Base-by-base conservation (phyloP, 2,888 invertebrate species). In the Drosophila ochracea region DNA sequence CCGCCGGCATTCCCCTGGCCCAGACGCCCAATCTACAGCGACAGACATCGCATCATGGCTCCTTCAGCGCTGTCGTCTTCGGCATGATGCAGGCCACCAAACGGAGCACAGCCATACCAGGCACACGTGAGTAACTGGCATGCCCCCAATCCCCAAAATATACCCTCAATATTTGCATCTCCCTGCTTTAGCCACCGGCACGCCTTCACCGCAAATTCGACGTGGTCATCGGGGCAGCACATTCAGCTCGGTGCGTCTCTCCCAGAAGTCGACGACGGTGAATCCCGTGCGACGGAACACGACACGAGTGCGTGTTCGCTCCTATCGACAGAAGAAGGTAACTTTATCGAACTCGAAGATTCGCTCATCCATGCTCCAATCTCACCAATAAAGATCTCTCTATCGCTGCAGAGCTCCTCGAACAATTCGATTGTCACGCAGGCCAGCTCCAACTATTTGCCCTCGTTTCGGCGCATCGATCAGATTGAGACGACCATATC, bases 31-130 rank as follows among this genome's bases (percentile, higher is more conserved):
- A 94, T 77, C 94, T 96, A 80, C 94, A 95, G 75, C 94, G 96
- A 54, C 95, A 96, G 89, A 95, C 96, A 4, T 96, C 96, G 80
- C 96, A 96, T 81, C 95, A 96, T 84, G 95, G 96, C 92, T 96
- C 96, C 88, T 95, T 98, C 80, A 97, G 97, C 19, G 97, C 97
- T 13, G 97, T 98, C 60, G 97, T 98, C 16, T 97, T 97, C 92
- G 97, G 96, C 68, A 97, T 98, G 95, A 96, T 98, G 80, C 97
- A 97, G 93, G 97, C 97, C 50, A 92, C 93, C 49, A 93, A 93
- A 54, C 92, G 93, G 19, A 92, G 93, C 78, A 92, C 91, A 49
- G 92, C 90, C 31, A 92, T 93, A 30, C 89, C 92, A 16, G 91
- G 91, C 70, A 93, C 93, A 78, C 93, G 93, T 93, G 80, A 92